Conservation (phyloP, 2,888 invertebrate genomes). For the Macaria liturata region DNA sequence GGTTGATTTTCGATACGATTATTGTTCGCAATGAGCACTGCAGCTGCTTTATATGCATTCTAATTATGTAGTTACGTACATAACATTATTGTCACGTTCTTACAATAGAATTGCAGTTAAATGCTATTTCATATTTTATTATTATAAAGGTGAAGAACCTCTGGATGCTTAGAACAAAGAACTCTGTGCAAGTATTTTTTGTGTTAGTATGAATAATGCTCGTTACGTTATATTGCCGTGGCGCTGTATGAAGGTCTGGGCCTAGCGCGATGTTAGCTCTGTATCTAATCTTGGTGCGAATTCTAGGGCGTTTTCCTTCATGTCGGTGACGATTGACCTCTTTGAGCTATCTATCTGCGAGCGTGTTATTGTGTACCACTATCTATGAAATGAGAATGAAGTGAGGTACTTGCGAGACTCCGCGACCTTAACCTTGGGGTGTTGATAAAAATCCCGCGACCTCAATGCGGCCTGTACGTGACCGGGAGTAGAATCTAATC, state of each 20-base stretch:
- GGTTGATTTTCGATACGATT: too few relatives aligned
- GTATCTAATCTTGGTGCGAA: constrained; percentile 1
- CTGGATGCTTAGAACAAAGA: constrained; percentile 8
- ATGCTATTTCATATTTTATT: constrained; percentile 5
- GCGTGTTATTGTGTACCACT: constrained; percentile 11
- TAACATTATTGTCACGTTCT: constrained; percentile 6
- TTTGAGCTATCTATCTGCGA: constrained; percentile 8
- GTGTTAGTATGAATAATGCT: neutral
- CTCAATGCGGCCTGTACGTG: constrained; percentile 17
- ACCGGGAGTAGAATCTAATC: constrained; percentile 10
- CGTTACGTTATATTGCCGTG: constrained; percentile 2
- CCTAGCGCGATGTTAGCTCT: neutral
- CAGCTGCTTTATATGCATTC: neutral
- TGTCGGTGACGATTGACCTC: constrained; percentile 4
- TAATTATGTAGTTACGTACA: neutral
- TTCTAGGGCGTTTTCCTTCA: neutral
- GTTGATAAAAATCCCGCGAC: constrained; percentile 16
- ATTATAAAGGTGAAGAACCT: constrained; percentile 3
- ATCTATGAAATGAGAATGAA: constrained; percentile 11
- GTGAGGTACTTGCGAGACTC: constrained; percentile 7
- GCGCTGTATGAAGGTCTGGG: constrained; percentile 5
- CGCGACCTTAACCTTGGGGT: constrained; percentile 12
- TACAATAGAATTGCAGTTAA: constrained; percentile 8
- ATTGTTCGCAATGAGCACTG: neutral
- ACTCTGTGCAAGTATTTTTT: constrained; percentile 5